Percentiles rank a stretch among this genome's conserved stretches.
Conservation (phyloP, 2,888 invertebrate genomes). For the Leptura quadrifasciata region DNA sequence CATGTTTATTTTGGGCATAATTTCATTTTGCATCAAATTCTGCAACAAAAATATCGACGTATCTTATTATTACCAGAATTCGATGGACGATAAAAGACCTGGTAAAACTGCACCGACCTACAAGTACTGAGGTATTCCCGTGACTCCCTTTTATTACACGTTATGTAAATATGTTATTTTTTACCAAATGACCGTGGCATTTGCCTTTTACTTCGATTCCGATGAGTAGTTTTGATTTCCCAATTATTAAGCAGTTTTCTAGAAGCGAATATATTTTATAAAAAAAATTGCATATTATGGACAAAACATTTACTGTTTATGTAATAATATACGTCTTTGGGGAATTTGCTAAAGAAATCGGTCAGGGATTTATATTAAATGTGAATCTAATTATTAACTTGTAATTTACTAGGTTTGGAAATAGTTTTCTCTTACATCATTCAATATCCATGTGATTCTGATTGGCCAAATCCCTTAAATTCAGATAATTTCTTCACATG, state of each 20-base stretch:
- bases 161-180: constrained; percentile 1
- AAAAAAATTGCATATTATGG: neutral
- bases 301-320: neutral
- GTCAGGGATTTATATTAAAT: neutral
- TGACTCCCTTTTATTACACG: constrained; percentile 11
- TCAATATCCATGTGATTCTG: neutral
- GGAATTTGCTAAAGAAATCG: neutral
- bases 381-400: neutral
- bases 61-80: neutral
- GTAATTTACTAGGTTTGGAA: neutral
- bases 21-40: no score
- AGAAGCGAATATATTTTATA: neutral
- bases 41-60: no score
- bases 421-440: neutral
- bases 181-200: constrained; percentile 9
- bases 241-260: constrained; percentile 5
- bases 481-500: no score
- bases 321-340: neutral
- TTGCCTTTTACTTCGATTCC: neutral
- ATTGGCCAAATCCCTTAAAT: no score
- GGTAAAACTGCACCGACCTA: neutral
- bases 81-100: neutral
- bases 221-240: constrained; percentile 18
- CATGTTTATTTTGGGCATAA: no score
- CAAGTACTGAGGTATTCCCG: neutral